Evolutionary conservation across 2,888 invertebrate species (phyloP), one percentile per base, ranked within the genome.

Genomic region (Apeira syringaria): DNA sequence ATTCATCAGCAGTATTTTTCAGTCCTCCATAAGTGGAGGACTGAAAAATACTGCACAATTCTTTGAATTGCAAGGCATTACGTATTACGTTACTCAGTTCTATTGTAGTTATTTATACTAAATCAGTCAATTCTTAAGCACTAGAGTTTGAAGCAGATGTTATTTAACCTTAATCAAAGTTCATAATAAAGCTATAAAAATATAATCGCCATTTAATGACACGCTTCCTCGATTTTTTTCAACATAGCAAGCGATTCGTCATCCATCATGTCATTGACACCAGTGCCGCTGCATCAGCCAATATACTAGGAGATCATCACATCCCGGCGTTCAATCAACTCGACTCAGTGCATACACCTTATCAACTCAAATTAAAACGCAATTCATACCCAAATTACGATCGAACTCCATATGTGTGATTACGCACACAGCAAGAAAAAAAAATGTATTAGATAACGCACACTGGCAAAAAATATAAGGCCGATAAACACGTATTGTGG

Each of bases 251-350:
- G 56, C 53, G 71, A 83, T 83, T 84, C 82, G 83, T 83, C 83
- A 81, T 82, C 80, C 72, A 69, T 78, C 77, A 78, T 80, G 87
- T 87, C 87, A 86, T 80, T 86, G 87, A 86, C 85, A 85, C 75
- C 65, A 66, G 67, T 85, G 83, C 74, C 65, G 66, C 68, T 85
- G 83, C 84, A 85, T 64, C 64, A 63, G 76, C 67, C 71, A 66
- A 74, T 74, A 75, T 79, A 84, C 83, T 76, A 79, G 81, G 81
- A 76, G 73, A 77, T 76, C 75, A 86, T 83, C 77, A 81, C 74
- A 71, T 67, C 61, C 63, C 62, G 60, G 73, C 75, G 82, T 83
- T 79, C 83, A 85, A 73, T 82, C 75, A 82, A 83, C 82, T 74
- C 74, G 45, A n/a, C 58, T 48, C 66, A 59, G 77, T 82, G 81